These are phyloP conservation scores for Solenodon paradoxus DNA, from an alignment of 2,113 vertebrate genomes.

Conservation along the genomic window DNA sequence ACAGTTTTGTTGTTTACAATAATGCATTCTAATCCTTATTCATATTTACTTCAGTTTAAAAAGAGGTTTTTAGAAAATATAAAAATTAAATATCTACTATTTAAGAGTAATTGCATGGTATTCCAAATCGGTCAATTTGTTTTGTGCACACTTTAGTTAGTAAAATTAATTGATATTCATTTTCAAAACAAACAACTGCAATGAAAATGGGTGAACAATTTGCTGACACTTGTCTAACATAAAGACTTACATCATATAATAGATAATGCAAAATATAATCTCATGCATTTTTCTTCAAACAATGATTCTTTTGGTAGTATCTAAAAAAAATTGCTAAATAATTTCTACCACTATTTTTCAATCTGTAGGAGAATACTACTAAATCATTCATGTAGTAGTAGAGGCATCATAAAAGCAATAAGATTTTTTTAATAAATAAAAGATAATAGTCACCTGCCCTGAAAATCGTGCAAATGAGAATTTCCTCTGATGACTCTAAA, in stretches of 20 bases:
- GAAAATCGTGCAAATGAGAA: not conserved
- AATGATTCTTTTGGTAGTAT: conserved; percentile 34
- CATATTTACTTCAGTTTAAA: conserved; percentile 56
- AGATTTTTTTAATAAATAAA: not conserved
- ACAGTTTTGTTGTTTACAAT: no score
- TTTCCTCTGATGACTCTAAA: not conserved
- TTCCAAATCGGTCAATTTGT: conserved; percentile 42
- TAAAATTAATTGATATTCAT: conserved; percentile 32
- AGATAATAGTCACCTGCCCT: not conserved
- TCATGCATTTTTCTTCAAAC: conserved; percentile 42
- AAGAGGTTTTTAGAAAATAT: conserved; percentile 40
- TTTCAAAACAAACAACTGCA: conserved; percentile 58
- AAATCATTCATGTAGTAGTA: not conserved
- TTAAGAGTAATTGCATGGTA: conserved; percentile 32
- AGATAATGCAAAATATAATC: not conserved
- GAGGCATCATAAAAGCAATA: not conserved
- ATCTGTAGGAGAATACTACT: not conserved
- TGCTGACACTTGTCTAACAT: not conserved
- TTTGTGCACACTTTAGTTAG: conserved; percentile 19
- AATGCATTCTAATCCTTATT: no score
- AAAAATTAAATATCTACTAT: not conserved
- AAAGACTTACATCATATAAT: conserved; percentile 2
- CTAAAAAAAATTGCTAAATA: conserved; percentile 38
- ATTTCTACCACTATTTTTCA: not conserved
- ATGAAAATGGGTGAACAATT: conserved; percentile 29